phyloP scores from a whole-genome alignment of 2,888 invertebrate genomes.

The Hydroisotoma schaefferi region DNA sequence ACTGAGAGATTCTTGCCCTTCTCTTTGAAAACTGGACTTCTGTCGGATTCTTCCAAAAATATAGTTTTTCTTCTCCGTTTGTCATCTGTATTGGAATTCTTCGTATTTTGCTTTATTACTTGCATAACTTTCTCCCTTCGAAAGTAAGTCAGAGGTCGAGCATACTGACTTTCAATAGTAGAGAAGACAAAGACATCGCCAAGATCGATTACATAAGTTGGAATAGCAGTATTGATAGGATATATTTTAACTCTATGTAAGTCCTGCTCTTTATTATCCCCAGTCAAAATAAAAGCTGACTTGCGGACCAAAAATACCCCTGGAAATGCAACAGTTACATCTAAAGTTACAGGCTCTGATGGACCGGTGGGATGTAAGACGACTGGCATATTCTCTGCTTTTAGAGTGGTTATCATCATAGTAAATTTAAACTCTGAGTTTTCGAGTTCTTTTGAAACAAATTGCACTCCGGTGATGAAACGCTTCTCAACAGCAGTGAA shows the following conservation, averaged over 20 bases:
- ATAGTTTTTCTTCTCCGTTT: neutral
- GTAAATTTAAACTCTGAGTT: neutral
- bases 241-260: conserved; percentile 7
- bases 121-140: neutral
- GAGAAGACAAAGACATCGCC: conserved; percentile 30
- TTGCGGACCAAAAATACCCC: conserved; percentile 19
- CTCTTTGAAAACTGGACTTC: neutral
- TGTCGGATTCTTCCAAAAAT: neutral
- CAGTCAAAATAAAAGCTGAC: too few relatives aligned
- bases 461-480: conserved; percentile 22
- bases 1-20: neutral
- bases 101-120: neutral
- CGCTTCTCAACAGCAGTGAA: conserved; percentile 39
- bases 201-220: conserved; percentile 30
- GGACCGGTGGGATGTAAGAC: neutral
- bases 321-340: conserved; percentile 19
- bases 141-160: conserved; percentile 23
- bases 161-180: conserved; percentile 34
- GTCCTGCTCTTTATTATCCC: neutral
- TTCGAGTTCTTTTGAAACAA: neutral
- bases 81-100: neutral
- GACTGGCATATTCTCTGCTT: conserved; percentile 13
- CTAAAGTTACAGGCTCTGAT: neutral
- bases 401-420: conserved; percentile 12
- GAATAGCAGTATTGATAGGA: conserved; percentile 35